Percentiles rank a stretch among this genome's conserved stretches.
phyloP scores from a whole-genome alignment of 2,797 vertebrate genomes.

The Danio kyathit region DNA sequence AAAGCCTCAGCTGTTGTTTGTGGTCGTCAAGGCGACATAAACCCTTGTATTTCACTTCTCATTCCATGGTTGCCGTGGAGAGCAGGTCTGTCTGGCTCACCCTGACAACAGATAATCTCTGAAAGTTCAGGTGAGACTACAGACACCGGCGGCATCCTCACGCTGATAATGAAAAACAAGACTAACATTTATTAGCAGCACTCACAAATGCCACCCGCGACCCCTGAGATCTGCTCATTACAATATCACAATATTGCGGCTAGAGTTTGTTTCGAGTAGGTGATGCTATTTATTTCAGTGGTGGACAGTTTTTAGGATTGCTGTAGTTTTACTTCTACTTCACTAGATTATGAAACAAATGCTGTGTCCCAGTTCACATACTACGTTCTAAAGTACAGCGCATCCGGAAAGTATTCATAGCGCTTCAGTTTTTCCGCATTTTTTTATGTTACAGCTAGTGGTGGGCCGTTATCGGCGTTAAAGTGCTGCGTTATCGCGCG shows the following conservation, averaged over 20 bases:
- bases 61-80: slow-evolving; percentile 58
- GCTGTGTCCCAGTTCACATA: no score
- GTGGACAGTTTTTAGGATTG: no score
- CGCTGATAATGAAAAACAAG: slow-evolving; percentile 62
- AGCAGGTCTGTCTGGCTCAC: slow-evolving; percentile 41
- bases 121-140: slow-evolving; percentile 45
- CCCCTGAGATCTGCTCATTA: slow-evolving; percentile 35
- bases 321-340: no score
- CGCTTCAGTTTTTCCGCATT: no score
- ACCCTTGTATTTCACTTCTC: slow-evolving; percentile 58
- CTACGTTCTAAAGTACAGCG: no score
- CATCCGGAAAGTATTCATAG: no score
- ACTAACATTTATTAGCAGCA: slow-evolving; percentile 56
- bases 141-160: slow-evolving; percentile 30
- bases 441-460: no score
- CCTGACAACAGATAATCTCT: slow-evolving; percentile 57
- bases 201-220: slow-evolving; percentile 36
- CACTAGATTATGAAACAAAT: no score
- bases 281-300: background rate
- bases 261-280: background rate
- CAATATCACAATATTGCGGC: background rate
- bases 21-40: slow-evolving; percentile 45
- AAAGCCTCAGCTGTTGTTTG: slow-evolving; percentile 51
- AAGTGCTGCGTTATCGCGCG: no score
- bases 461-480: no score